These are phyloP conservation scores for Asteroscopus sphinx DNA, from an alignment of 2,888 invertebrate species.

Conservation along the genomic window DNA sequence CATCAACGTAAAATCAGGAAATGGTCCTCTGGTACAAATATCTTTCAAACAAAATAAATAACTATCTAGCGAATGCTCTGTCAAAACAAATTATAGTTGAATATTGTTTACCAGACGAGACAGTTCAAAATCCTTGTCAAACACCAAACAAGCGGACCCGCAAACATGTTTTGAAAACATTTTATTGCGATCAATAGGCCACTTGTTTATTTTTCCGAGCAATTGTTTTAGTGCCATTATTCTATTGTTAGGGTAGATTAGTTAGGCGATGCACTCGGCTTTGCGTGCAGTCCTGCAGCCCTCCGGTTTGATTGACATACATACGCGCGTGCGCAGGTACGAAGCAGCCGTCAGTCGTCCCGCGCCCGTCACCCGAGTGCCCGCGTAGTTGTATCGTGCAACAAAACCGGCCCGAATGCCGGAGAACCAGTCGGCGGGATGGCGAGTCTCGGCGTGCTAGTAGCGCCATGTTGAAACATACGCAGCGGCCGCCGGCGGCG, in stretches of 20 bases:
- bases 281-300: constrained; percentile 61
- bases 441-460: constrained; percentile 81
- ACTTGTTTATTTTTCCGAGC: constrained; percentile 50
- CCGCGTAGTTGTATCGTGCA: constrained; percentile 62
- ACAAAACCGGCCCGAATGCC: constrained; percentile 77
- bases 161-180: constrained; percentile 50
- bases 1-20: not conserved
- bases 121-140: constrained; percentile 11
- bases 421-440: constrained; percentile 83
- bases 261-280: constrained; percentile 52
- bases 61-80: constrained; percentile 1
- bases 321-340: constrained; percentile 77
- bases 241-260: constrained; percentile 70
- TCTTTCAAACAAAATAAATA: not conserved
- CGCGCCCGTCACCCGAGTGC: constrained; percentile 74
- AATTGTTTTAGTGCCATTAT: constrained; percentile 61
- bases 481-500: constrained; percentile 90
- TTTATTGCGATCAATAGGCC: constrained; percentile 24
- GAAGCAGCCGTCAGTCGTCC: constrained; percentile 69
- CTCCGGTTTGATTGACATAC: constrained; percentile 80
- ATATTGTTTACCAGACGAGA: constrained; percentile 20
- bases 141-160: constrained; percentile 30
- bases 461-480: constrained; percentile 93
- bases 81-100: not conserved
- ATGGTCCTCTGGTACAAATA: constrained; percentile 10